Evolutionary conservation across 2,113 vertebrate genomes (phyloP).

Genomic region (Oceanodroma tethys): DNA sequence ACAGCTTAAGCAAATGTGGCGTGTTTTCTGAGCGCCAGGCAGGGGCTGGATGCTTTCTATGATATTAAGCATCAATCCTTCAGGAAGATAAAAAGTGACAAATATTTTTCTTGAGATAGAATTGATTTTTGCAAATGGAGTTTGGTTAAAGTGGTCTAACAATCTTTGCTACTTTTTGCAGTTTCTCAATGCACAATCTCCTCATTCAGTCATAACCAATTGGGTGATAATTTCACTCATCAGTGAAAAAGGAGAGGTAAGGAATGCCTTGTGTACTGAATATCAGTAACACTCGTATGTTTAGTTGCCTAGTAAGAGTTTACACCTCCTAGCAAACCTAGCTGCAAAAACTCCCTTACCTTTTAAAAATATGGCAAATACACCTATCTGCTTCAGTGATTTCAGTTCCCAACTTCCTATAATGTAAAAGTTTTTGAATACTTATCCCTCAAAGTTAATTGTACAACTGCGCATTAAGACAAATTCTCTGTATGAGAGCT

Average conservation of each 20-base stretch:
- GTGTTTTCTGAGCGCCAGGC: not conserved
- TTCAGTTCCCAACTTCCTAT: not conserved
- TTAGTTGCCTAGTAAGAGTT: not conserved
- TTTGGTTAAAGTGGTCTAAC: slow-evolving; percentile 20
- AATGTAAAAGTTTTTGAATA: not conserved
- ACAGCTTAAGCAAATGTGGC: not conserved
- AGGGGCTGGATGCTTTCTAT: not conserved
- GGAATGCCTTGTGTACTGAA: not conserved
- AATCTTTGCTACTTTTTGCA: slow-evolving; percentile 18
- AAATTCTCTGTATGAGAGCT: not conserved
- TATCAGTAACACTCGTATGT: not conserved
- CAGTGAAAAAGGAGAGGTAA: slow-evolving; percentile 1
- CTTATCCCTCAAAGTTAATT: not conserved
- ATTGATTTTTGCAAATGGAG: slow-evolving; percentile 59
- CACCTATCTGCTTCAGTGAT: not conserved
- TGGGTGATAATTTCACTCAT: slow-evolving; percentile 24
- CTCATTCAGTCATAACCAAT: not conserved
- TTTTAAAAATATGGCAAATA: not conserved
- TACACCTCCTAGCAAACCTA: not conserved
- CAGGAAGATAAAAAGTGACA: not conserved
- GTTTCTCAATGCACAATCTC: not conserved
- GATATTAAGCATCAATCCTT: slow-evolving; percentile 8
- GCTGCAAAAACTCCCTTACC: not conserved
- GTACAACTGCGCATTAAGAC: not conserved
- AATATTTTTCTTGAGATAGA: not conserved